Conservation (phyloP, 2,113 vertebrate species). For the Mormyrus lacerda region DNA sequence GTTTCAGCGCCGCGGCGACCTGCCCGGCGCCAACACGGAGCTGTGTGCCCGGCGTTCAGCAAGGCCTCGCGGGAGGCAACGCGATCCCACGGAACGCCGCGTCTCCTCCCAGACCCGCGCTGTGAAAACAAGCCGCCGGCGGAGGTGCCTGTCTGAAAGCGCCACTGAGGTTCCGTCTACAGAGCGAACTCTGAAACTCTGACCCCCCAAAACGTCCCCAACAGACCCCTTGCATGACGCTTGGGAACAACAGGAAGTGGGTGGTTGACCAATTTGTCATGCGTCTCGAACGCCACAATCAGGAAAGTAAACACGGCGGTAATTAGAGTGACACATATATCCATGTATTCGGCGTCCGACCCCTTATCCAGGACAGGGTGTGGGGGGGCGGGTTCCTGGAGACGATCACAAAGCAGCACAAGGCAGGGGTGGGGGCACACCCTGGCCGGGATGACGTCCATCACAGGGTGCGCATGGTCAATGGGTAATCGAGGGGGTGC, state of each 20-base stretch:
- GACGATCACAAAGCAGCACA: not conserved
- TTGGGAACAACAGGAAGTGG: not conserved
- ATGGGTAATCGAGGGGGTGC: not conserved
- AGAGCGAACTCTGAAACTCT: constrained; percentile 44
- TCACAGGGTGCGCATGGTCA: not conserved
- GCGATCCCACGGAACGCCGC: constrained; percentile 42
- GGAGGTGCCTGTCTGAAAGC: constrained; percentile 46
- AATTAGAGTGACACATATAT: not conserved
- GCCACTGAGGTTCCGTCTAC: constrained; percentile 49
- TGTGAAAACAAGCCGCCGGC: not conserved
- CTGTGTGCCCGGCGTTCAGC: not conserved
- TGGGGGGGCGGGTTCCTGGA: not conserved
- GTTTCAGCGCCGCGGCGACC: not conserved
- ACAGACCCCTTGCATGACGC: not conserved
- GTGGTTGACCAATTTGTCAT: not conserved
- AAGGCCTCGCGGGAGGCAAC: constrained; percentile 48
- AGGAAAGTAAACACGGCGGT: not conserved
- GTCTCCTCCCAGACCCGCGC: constrained; percentile 4
- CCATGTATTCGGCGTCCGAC: not conserved
- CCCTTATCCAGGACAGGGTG: not conserved
- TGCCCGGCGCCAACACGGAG: not conserved
- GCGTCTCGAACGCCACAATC: not conserved
- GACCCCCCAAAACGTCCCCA: constrained; percentile 29
- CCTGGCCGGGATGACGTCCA: not conserved
- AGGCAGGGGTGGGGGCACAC: not conserved